phyloP scores from a whole-genome alignment of 2,888 invertebrate genomes.

The Noctua janthe region DNA sequence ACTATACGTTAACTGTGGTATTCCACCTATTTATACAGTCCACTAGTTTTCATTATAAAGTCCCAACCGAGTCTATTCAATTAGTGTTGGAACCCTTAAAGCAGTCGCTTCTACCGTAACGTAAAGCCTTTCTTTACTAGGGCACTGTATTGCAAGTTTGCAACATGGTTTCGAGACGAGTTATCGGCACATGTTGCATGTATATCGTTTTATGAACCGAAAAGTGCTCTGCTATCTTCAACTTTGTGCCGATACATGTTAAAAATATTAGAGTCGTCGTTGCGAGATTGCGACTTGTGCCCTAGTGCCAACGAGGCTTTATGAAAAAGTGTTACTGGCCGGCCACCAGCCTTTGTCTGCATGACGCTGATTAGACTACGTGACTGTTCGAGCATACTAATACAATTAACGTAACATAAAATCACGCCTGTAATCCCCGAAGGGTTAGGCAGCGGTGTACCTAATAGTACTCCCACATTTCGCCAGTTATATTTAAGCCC shows the following conservation, averaged over 20 bases:
- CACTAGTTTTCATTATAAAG: too few relatives aligned
- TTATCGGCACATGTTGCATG: not conserved
- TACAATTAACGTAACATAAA: not conserved
- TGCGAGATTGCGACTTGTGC: too few relatives aligned
- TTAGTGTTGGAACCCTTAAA: not conserved
- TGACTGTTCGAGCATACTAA: not conserved
- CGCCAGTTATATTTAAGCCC: too few relatives aligned
- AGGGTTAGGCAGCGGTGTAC: too few relatives aligned
- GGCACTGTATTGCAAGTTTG: not conserved
- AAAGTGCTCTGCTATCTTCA: not conserved
- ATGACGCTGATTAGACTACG: not conserved
- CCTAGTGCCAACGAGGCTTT: not conserved
- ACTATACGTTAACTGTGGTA: too few relatives aligned
- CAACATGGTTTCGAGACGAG: not conserved
- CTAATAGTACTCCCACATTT: too few relatives aligned
- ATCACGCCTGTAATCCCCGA: too few relatives aligned
- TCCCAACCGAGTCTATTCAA: too few relatives aligned
- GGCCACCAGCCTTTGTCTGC: not conserved
- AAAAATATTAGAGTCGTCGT: too few relatives aligned
- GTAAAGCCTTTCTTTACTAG: not conserved
- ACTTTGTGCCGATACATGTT: too few relatives aligned
- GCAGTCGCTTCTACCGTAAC: not conserved
- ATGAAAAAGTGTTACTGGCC: not conserved
- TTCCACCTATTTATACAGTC: too few relatives aligned
- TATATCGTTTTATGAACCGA: not conserved